Evolutionary conservation across 2,113 vertebrate genomes (phyloP).

Genomic region (Limnothrissa miodon): DNA sequence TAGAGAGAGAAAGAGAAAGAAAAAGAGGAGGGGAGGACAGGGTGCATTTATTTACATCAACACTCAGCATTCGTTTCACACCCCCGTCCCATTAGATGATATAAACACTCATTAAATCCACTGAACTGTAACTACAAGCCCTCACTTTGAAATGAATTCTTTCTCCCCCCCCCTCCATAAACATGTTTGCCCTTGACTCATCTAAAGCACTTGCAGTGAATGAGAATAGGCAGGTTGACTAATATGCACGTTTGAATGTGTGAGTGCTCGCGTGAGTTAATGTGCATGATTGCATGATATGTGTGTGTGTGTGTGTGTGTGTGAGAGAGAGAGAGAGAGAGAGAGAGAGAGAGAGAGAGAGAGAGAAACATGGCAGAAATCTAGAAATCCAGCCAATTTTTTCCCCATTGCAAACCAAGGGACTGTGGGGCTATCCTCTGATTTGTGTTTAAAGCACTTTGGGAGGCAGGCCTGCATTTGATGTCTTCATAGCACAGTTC

Average conservation of each 20-base stretch:
- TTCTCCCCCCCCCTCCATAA: constrained; percentile 53
- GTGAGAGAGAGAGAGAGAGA: not conserved
- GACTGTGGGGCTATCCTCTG: not conserved
- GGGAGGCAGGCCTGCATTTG: not conserved
- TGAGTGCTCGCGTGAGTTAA: not conserved
- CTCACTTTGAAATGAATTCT: constrained; percentile 54
- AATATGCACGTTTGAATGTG: constrained; percentile 34
- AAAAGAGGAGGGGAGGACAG: not conserved
- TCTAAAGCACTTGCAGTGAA: constrained; percentile 52
- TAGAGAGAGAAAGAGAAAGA: not conserved
- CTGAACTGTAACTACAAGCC: constrained; percentile 62
- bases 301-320: constrained; percentile 30
- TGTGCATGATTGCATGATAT: not conserved
- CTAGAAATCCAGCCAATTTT: not conserved
- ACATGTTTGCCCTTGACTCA: constrained; percentile 64
- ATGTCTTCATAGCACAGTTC: not conserved
- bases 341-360: not conserved
- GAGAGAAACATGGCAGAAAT: not conserved
- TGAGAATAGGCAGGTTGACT: constrained; percentile 50
- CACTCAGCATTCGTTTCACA: constrained; percentile 58
- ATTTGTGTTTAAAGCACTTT: not conserved
- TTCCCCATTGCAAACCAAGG: not conserved
- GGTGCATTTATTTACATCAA: constrained; percentile 46
- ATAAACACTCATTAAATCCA: constrained; percentile 70
- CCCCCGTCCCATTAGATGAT: constrained; percentile 57